Conservation (phyloP, 2,113 vertebrate genomes). For the Syngnathus typhle region DNA sequence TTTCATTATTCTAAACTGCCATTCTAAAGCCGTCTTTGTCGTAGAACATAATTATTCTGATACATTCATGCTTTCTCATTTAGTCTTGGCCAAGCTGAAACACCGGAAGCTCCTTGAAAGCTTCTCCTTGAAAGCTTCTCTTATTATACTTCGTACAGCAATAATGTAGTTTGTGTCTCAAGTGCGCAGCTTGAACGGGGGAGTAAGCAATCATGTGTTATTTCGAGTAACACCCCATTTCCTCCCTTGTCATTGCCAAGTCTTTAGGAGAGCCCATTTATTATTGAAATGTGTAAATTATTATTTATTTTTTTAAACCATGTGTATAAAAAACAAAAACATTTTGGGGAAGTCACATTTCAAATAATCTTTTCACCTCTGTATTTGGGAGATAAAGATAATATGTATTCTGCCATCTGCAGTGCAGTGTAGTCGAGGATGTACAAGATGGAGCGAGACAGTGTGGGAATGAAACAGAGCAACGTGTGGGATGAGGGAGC, state of each 20-base stretch:
- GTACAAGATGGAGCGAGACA: neutral
- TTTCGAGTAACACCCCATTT: slow-evolving; percentile 32
- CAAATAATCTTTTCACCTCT: neutral
- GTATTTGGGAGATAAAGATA: neutral
- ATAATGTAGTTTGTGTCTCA: slow-evolving; percentile 23
- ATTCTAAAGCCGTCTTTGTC: neutral
- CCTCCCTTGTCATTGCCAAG: slow-evolving; percentile 16
- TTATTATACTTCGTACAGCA: slow-evolving; percentile 21
- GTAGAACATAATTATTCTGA: slow-evolving; percentile 14
- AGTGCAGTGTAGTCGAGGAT: neutral
- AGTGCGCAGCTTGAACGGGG: slow-evolving; percentile 1
- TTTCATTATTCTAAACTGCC: no score
- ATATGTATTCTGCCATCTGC: neutral
- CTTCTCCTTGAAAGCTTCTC: slow-evolving; percentile 21
- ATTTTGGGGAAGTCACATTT: neutral
- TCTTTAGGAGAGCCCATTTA: neutral
- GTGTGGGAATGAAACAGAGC: slow-evolving; percentile 20
- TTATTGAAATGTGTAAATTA: neutral
- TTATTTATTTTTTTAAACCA: neutral
- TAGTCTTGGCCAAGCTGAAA: neutral
- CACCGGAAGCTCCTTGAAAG: slow-evolving; percentile 22
- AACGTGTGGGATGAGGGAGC: slow-evolving; percentile 37
- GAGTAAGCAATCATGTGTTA: slow-evolving; percentile 29
- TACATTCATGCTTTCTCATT: neutral
- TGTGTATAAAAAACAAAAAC: neutral